Percentiles rank a stretch among this genome's conserved stretches.
Conservation (phyloP, 1,140 invertebrate species). For the Chrysopa pallens region DNA sequence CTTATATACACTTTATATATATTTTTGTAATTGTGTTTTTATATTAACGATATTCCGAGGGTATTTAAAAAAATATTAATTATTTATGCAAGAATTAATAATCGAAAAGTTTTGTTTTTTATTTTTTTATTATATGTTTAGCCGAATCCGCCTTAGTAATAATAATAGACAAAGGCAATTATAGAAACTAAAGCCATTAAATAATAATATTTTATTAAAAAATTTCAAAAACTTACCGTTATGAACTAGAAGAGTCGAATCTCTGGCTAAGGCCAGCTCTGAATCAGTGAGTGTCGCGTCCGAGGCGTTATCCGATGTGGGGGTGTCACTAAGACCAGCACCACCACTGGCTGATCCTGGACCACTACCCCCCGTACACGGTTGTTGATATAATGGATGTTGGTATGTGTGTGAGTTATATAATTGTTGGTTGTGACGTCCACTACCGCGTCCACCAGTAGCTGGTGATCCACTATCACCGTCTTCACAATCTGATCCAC, state of each 20-base stretch:
- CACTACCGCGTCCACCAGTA: constrained; percentile 18
- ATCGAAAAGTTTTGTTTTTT: too few relatives aligned
- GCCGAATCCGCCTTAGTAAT: too few relatives aligned
- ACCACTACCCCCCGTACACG: constrained; percentile 27
- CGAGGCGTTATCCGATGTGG: constrained; percentile 59
- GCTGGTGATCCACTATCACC: constrained; percentile 28
- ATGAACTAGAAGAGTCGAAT: constrained; percentile 57
- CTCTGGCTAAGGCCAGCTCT: constrained; percentile 55
- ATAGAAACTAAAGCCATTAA: too few relatives aligned
- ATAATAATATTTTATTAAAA: too few relatives aligned
- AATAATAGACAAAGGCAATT: too few relatives aligned
- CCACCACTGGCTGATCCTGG: constrained; percentile 22
- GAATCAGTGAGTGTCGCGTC: constrained; percentile 67
- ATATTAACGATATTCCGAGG: too few relatives aligned
- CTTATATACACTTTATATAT: too few relatives aligned
- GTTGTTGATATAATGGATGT: constrained; percentile 27
- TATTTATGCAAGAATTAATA: too few relatives aligned
- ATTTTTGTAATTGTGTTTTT: too few relatives aligned
- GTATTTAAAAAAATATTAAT: too few relatives aligned
- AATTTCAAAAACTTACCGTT: constrained; percentile 61
- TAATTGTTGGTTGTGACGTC: constrained; percentile 19
- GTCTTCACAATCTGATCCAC: constrained; percentile 43
- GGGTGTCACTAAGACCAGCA: constrained; percentile 52
- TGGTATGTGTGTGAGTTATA: constrained; percentile 20
- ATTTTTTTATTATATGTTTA: too few relatives aligned